Evolutionary conservation across 2,113 vertebrate species (phyloP).

Genomic region (Petroica traversi): DNA sequence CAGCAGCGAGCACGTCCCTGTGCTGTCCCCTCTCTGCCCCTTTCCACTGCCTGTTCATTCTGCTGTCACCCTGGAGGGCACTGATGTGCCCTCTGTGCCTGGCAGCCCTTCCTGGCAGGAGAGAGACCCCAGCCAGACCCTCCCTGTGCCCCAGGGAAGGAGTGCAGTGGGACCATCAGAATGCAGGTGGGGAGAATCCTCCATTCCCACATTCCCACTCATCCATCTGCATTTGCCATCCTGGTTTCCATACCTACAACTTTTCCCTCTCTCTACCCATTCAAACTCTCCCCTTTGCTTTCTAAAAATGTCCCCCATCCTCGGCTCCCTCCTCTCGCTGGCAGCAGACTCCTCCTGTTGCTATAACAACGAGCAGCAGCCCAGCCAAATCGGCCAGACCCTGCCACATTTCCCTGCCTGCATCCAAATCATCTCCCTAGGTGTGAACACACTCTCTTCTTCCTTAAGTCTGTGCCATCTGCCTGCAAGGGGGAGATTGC

Average conservation of each 20-base stretch:
- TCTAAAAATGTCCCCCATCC: neutral
- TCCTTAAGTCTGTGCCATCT: neutral
- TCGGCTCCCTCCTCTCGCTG: neutral
- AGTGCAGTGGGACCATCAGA: fast-evolving
- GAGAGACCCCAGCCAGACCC: neutral
- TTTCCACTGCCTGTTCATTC: neutral
- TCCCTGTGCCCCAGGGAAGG: neutral
- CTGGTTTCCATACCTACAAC: neutral
- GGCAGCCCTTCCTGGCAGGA: neutral
- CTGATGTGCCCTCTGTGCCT: neutral
- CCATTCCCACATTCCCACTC: neutral
- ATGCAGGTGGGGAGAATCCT: neutral
- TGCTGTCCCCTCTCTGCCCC: neutral
- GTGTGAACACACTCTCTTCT: neutral
- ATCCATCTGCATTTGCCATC: neutral
- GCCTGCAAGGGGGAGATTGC: neutral
- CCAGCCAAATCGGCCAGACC: neutral
- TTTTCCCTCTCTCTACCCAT: neutral
- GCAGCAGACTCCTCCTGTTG: slow-evolving; percentile 24
- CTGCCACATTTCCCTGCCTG: neutral
- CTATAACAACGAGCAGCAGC: slow-evolving; percentile 53
- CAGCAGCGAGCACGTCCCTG: neutral
- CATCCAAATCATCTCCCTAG: neutral
- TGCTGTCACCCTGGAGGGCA: neutral
- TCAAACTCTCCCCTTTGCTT: neutral